Base-by-base conservation (phyloP, 2,113 vertebrate genomes). In the Cyphomyrus discorhynchus region DNA sequence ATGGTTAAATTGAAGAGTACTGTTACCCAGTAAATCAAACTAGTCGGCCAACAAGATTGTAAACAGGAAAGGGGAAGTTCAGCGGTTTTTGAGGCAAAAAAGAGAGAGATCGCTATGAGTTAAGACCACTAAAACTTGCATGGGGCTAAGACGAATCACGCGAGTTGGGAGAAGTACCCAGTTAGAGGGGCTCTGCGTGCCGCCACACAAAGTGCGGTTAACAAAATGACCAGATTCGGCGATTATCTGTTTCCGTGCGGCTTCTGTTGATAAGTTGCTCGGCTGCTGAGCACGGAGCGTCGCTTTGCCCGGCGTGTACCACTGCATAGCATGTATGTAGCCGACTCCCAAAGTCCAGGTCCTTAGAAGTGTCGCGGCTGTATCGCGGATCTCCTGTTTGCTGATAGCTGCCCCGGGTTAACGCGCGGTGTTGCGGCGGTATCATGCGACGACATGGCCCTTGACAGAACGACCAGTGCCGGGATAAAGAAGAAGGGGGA, bases 41-140 rank as follows among this genome's bases (percentile, higher is more conserved):
- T 52, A 62, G 21, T 85, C 49, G 89, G 89, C 89, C 80, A 80
- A 47, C 77, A 47, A 31, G 50, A 35, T 39, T 89, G 77, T 58
- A 89, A 84, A 89, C 89, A 83, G 77, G 77, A 89, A 89, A 89
- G 10, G 24, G 88, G 77, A 89, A 89, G 77, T 58, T 47, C 35
- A 27, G 50, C 42, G 21, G 2, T 58, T 88, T 58, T 88, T 62
- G 15, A 35, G 15, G 70, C 27, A 77, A 77, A 39, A 39, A 77
- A 77, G 15, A 6, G 31, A 19, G 35, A 42, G 31, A 42, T 80
- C 74, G 74, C 4, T 39, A 77, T 74, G 27, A 39, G 31, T 77
- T 4, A 35, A 77, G 35, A 39, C 19, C 66, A 15, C 11, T 35
- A 35, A 35, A 74, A 39, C 70, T 77, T 77, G 17, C 35, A 39